Evolutionary conservation across 2,113 vertebrate genomes (phyloP), one percentile per base, ranked within the genome.

Genomic region (Pipa parva): DNA sequence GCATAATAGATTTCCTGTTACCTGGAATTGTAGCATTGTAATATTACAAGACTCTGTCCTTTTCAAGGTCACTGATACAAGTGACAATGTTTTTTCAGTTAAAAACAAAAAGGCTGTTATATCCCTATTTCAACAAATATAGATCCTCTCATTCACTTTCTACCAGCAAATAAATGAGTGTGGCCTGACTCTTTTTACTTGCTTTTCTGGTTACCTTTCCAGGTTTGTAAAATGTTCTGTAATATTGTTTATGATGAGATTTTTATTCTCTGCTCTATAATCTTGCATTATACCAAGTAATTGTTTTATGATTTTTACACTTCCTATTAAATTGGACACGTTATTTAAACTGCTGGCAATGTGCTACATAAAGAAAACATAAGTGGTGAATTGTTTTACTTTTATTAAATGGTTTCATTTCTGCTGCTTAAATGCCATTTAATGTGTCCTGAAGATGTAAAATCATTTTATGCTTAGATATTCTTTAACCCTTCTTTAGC

Each of bases 371-470:
- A 25, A 59, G 20, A 22, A 60, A 60, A 45, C 24, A 45, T 26
- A 39, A 60, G n/a, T 45, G 22, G 39, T 25, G 58, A 27, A 26
- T 45, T 45, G 8, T 42, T 60, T 60, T 36, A 36, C 10, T 27
- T 45, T 60, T 60, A 42, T 61, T 61, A 26, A 48, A 61, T 48
- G 26, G 58, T 29, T 61, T 48, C 9, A 48, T 48, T 61, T 46
- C 17, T 61, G 59, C 25, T 18, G 25, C 25, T 48, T 61, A 29
- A 28, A 48, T 13, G 42, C 10, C 12, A 11, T 33, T 21, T 46
- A 24, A 48, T 61, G n/a, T 28, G 31, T 48, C 27, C 45, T 12
- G 37, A 45, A 60, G 27, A 27, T 45, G 22, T 24, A 45, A 45
- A 45, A 26, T 26, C 33, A 36, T 9, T 36, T 36, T 36, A 36